Base-by-base conservation (phyloP, 2,797 vertebrate genomes). In the Graptemys geographica region DNA sequence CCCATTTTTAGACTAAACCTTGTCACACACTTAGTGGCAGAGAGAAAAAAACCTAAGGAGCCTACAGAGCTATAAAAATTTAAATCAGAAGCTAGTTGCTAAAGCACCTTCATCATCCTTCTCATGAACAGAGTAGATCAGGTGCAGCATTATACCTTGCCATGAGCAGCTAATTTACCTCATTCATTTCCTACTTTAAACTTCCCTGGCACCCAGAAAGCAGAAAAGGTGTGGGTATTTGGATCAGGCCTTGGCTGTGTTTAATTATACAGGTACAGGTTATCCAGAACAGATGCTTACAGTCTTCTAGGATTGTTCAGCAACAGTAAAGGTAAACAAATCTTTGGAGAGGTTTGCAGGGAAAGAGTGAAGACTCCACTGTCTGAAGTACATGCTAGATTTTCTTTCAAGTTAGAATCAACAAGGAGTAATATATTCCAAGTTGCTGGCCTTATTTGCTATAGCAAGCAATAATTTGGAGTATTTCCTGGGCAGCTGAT, bases 401-500 rank as follows among this genome's bases (percentile, higher is more conserved):
- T 72, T 83, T 82, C 86, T 52, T 88, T 25, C 81, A 92, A 83
- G 83, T 59, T 16, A 1, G 53, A 86, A 90, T 90, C 81, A 89
- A 74, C 11, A 57, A 6, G 27, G 80, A 82, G 88, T 23, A 90
- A 93, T 41, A 49, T 76, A 95, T 87, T 94, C 52, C 53, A 97
- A 89, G n/a, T 47, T 21, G 49, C 90, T 65, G 52, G 53, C 79
- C 92, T 95, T 10, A 52, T 49, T 95, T 91, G 95, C 87, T 55
- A 85, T 82, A 91, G 84, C 72, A 95, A 85, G 52, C 76, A 97
- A 82, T 89, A 93, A 89, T 94, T 93, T 96, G 79, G 92, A 97
- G 80, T 78, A 82, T 92, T 97, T 96, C 86, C 94, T 96, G 15
- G 62, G 13, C 90, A 97, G 97, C 97, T 97, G 96, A 96, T 96